Evolutionary conservation across 2,888 invertebrate species (phyloP), one percentile per base, ranked within the genome.

Genomic region (Chymomyza amoena): DNA sequence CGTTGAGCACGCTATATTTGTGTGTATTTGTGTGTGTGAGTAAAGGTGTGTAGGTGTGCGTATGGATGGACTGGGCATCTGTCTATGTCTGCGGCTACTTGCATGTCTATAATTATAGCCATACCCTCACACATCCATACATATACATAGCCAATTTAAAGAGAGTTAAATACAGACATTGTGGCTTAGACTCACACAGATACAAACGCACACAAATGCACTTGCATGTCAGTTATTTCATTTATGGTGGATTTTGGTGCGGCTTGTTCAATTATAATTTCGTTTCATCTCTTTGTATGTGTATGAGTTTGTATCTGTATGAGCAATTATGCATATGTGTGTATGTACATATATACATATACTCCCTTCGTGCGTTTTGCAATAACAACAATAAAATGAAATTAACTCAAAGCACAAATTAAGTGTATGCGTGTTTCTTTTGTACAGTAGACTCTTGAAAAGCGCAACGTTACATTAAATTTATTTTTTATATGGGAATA

Each of bases 371-470:
- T 82, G 76, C 71, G 83, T 67, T 73, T 75, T 77, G 88, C 81
- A 77, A 73, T 77, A 77, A 86, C 88, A 86, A 84, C 76, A 80
- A 84, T 84, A 81, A 84, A 84, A 84, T 76, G 73, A 78, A 88
- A 88, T 84, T 84, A 84, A 76, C 84, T 74, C 80, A 75, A 81
- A 84, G 81, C 77, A 69, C 86, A 88, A 86, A 79, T 78, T 76
- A 78, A 74, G 75, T 66, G 67, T 61, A 57, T 61, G 15, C 64
- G 60, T 39, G 45, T 66, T 18, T 64, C 39, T 18, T 9, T 13
- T 18, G 32, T 25, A 59, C 45, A 62, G 62, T n/a, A n/a, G 59
- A 28, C 15, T 4, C 32, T 15, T n/a, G 13, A n/a, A 56, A 9
- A 56, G 0, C 1, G 56, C n/a, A 20, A 56, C 20, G 13, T n/a